phyloP scores from a whole-genome alignment of 2,888 invertebrate genomes.

The Kuschelorhynchus macadamiae region DNA sequence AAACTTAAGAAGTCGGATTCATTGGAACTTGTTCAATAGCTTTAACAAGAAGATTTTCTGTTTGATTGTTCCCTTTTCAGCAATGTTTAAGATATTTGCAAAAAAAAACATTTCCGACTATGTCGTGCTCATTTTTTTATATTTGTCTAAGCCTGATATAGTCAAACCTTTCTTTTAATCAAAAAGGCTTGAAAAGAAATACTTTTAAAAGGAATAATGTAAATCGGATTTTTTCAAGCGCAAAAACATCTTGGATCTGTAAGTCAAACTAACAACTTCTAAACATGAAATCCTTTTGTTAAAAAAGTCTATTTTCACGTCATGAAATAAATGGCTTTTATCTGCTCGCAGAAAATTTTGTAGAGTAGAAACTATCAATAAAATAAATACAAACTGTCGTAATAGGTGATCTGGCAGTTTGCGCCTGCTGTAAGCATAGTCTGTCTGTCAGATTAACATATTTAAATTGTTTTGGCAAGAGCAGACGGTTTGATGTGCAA shows the following conservation, averaged over 20 bases:
- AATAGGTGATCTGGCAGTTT: slow-evolving; percentile 31
- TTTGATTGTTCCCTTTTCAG: no score
- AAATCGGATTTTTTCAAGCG: no score
- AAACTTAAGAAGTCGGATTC: no score
- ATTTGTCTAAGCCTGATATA: no score
- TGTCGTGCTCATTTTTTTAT: no score
- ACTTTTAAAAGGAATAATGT: no score
- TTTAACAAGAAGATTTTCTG: no score
- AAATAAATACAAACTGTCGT: slow-evolving; percentile 32
- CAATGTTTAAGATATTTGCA: no score
- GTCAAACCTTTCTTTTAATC: no score
- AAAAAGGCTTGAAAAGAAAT: no score
- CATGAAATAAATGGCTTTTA: slow-evolving; percentile 19
- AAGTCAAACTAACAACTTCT: neutral
- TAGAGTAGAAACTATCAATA: slow-evolving; percentile 23
- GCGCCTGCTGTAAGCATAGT: slow-evolving; percentile 24
- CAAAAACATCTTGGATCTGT: neutral
- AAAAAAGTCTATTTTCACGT: slow-evolving; percentile 21
- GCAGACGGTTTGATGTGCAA: slow-evolving; percentile 14
- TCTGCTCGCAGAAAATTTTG: slow-evolving; percentile 10
- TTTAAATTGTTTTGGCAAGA: slow-evolving; percentile 38
- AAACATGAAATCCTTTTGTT: neutral
- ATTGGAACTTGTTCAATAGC: no score
- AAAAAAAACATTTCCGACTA: no score
- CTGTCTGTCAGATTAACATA: slow-evolving; percentile 30